These are phyloP conservation scores for Papilio elwesi DNA, from an alignment of 2,888 invertebrate species.

Conservation along the genomic window DNA sequence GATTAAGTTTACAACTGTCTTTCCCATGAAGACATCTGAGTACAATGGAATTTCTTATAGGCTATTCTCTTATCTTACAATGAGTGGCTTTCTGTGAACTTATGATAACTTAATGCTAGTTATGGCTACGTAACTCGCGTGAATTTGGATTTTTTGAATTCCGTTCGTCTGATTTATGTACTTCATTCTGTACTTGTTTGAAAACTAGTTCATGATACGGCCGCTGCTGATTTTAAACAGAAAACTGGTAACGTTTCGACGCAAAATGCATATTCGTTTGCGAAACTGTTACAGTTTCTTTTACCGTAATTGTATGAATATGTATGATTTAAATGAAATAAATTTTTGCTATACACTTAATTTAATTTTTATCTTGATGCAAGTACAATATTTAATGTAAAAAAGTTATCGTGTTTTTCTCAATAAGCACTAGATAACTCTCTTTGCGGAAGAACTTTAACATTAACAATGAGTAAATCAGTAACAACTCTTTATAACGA, in stretches of 20 bases:
- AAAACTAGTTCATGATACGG: slow-evolving; percentile 12
- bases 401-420: neutral
- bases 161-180: slow-evolving; percentile 11
- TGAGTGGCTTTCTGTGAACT: no score
- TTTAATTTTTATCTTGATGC: neutral
- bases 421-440: neutral
- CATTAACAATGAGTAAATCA: no score
- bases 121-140: no score
- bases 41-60: no score
- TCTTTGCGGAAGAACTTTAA: neutral
- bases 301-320: slow-evolving; percentile 6
- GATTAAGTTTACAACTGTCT: no score
- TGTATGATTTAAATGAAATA: no score
- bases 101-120: no score
- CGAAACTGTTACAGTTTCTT: slow-evolving; percentile 18
- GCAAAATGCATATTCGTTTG: slow-evolving; percentile 4
- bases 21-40: no score
- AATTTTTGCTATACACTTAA: slow-evolving; percentile 17
- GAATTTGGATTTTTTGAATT: slow-evolving; percentile 6
- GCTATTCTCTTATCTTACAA: no score
- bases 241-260: slow-evolving; percentile 10
- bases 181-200: neutral
- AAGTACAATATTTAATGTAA: neutral
- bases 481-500: no score
- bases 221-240: slow-evolving; percentile 4